Base-by-base conservation (phyloP, 2,888 invertebrate genomes). In the Cheiracanthium punctorium region DNA sequence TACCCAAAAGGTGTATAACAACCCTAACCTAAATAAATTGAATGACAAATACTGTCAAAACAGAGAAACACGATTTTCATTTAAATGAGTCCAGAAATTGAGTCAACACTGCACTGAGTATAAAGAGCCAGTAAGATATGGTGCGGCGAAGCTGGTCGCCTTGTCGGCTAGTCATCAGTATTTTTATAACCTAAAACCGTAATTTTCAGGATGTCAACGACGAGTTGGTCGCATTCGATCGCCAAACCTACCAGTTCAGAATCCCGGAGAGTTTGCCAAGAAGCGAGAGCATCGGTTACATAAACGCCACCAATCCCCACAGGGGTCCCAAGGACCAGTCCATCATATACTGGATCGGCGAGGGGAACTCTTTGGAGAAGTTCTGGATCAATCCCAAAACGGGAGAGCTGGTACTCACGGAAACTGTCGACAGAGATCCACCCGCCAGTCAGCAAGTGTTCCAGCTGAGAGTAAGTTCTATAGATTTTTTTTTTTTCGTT, bases 281-380 rank as follows among this genome's bases (percentile, higher is more conserved):
- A 29, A 89, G 89, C 69, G 88, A 88, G n/a, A 87, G 88, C n/a
- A 88, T 90, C 17, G 90, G 90, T 0, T 76, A 77, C 64, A 81
- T 90, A 7, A 90, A 90, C 58, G 90, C 90, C 1, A 89, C 89
- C 1, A 90, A 90, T 80, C 88, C 82, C 0, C 88, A 88, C 58
- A 87, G 90, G 48, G 20, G 65, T 8, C 37, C 81, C 4, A 86
- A 86, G n/a, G 89, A 90, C 64, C 90, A 90, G 77, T 89, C 90
- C 52, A 89, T 90, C n/a, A 64, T 87, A 0, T 90, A 90, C 70
- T 90, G 90, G 90, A 88, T 90, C 2, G 88, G 88, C 0, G 89
- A 89, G 32, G 89, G 89, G 0, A 88, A 88, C 64, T 58, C 58
- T 7, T 65, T 79, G 20, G 82, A 82, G 32, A 88, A 89, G 33